These are phyloP conservation scores for Sericinus montela DNA, from an alignment of 2,888 invertebrate genomes.

Conservation along the genomic window DNA sequence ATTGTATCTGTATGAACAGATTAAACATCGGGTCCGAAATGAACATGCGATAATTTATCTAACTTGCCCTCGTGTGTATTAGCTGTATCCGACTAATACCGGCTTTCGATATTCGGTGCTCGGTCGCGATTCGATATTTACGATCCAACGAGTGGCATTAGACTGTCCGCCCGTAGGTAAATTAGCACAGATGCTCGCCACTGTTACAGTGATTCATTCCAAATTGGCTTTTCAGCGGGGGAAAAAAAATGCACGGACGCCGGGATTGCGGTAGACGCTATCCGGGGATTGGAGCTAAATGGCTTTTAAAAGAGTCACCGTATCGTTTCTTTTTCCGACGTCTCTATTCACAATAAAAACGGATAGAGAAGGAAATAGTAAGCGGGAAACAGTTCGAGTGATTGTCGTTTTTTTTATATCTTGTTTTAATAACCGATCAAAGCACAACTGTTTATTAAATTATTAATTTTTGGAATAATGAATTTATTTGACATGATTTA, in stretches of 20 bases:
- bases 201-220: conserved; percentile 78
- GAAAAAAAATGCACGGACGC: conserved; percentile 52
- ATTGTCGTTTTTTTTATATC: too few relatives aligned
- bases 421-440: too few relatives aligned
- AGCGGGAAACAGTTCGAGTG: conserved; percentile 19
- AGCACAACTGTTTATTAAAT: too few relatives aligned
- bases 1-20: conserved; percentile 65
- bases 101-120: conserved; percentile 77
- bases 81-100: conserved; percentile 79
- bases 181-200: conserved; percentile 78
- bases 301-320: conserved; percentile 65
- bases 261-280: conserved; percentile 59
- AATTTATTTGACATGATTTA: too few relatives aligned
- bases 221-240: conserved; percentile 77
- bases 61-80: conserved; percentile 75
- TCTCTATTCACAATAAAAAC: conserved; percentile 26
- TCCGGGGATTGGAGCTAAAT: conserved; percentile 64
- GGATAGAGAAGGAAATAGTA: conserved; percentile 23
- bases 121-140: conserved; percentile 76
- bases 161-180: conserved; percentile 79
- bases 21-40: conserved; percentile 77
- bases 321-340: conserved; percentile 44
- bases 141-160: conserved; percentile 74
- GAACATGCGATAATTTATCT: conserved; percentile 77
- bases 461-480: too few relatives aligned